Percentiles rank a stretch among this genome's conserved stretches.
phyloP scores from a whole-genome alignment of 2,113 vertebrate species.

The Vulpes lagopus region DNA sequence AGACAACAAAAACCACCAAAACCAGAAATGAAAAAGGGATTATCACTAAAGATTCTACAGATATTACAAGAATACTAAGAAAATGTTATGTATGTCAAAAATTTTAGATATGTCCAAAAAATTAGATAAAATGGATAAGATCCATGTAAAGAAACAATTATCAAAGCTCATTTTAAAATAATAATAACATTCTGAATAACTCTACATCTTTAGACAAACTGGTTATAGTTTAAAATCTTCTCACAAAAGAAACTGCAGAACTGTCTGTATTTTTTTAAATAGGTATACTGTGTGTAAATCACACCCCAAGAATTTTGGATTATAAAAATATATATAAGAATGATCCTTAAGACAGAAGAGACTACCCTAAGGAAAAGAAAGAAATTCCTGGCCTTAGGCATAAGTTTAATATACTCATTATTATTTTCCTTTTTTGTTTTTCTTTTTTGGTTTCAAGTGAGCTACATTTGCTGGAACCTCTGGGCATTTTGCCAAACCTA shows the following conservation, averaged over 20 bases:
- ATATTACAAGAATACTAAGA: neutral
- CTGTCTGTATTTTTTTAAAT: neutral
- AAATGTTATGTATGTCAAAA: neutral
- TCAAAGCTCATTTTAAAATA: neutral
- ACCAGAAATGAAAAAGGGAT: neutral
- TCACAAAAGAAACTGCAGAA: neutral
- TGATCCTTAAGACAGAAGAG: slow-evolving; percentile 22
- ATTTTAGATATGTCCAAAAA: neutral
- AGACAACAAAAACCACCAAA: slow-evolving; percentile 20
- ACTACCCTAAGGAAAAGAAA: neutral
- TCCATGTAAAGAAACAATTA: neutral
- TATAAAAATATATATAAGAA: slow-evolving; percentile 13
- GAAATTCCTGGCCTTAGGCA: neutral
- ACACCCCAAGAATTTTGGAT: neutral
- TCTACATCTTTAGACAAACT: neutral
- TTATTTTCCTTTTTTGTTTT: neutral
- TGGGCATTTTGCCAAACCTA: slow-evolving; percentile 59
- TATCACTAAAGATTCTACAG: neutral
- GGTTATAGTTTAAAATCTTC: neutral
- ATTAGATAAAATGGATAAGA: slow-evolving; percentile 12
- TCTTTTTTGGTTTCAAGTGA: neutral
- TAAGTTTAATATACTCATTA: slow-evolving; percentile 34
- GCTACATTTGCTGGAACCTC: slow-evolving; percentile 53
- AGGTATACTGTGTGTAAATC: neutral
- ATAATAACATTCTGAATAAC: neutral